Evolutionary conservation across 1,140 invertebrate species (phyloP), one percentile per base, ranked within the genome.

Genomic region (Telenomus remus): DNA sequence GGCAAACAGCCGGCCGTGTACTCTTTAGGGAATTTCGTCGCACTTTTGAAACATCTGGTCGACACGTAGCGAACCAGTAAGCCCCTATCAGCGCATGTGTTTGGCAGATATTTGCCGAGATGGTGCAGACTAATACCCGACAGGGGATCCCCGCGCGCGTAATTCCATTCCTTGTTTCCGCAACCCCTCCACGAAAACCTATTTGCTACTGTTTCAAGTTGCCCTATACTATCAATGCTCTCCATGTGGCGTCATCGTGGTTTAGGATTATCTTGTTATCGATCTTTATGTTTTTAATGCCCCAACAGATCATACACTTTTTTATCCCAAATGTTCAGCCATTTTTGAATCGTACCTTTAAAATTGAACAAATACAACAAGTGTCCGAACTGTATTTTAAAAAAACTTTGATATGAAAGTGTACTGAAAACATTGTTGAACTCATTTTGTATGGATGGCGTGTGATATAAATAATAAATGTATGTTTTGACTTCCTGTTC

Each of bases 21-120:
- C 68, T 82, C 82, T 78, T 80, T 81, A 79, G 83, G 81, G 78
- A 84, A 82, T 85, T 84, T 71, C 78, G 81, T 78, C 61, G 77
- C 73, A 79, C 79, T 80, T 81, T 80, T 49, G 70, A 76, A 79
- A 79, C 84, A 85, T 84, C 83, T 84, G 84, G 83, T 66, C 55
- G 61, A 77, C 82, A 84, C 79, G 77, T 74, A 73, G 69, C 70
- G 69, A 76, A 66, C 68, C 71, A 16, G 49, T 14, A 54, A 80
- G 80, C 81, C 80, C 79, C 81, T 83, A 85, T 85, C 81, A 64
- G 39, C 82, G 80, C 84, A 85, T 84, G 84, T 85, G 84, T 66
- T 82, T 79, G 74, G 72, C 82, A 85, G 84, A 85, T 84, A 85
- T 68, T 60, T 74, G 51, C 61, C 78, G 69, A 48, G 64, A 63